Base-by-base conservation (phyloP, 2,888 invertebrate species). In the Synergus itoensis region DNA sequence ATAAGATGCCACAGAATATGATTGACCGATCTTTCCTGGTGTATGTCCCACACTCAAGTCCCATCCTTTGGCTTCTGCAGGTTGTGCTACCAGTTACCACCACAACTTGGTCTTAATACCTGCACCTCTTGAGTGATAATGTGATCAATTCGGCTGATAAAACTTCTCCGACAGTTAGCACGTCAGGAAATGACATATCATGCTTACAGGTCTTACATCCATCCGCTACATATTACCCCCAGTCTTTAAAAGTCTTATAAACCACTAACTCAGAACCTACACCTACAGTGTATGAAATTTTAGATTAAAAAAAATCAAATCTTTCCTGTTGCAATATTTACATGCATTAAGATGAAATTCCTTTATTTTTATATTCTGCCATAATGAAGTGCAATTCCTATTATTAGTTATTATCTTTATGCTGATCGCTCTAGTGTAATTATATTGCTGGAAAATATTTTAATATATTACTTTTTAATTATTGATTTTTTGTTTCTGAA, bases 1-100 rank as follows among this genome's bases (percentile, higher is more conserved):
- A 73, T 73, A 73, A 73, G 69, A 73, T 73, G 69, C 48, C 69
- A 69, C 69, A 14, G 36, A 28, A n/a, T 2, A 73, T 73, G 73
- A 73, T 73, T 73, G 73, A 73, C 73, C 36, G 73, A 73, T 73
- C 53, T 48, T 73, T 73, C 73, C 53, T 73, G n/a, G 53, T 73
- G n/a, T n/a, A n/a, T n/a, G 53, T 36, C 53, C 36, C 53, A 53
- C n/a, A 53, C 73, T 48, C 48, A 48, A 53, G 48, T n/a, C 36
- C 36, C 53, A 48, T 48, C 21, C 45, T 28, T 16, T 14, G 28
- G 73, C 73, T 73, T 53, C 73, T 73, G 48, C 73, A 36, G 48
- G 28, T 28, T 36, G 48, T 40, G 40, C n/a, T 48, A 60, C 60
- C 60, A 60, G 8, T 18, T 60, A 12, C 60, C 12, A 53, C 53